phyloP scores from a whole-genome alignment of 2,113 vertebrate species.

The Craseonycteris thonglongyai region DNA sequence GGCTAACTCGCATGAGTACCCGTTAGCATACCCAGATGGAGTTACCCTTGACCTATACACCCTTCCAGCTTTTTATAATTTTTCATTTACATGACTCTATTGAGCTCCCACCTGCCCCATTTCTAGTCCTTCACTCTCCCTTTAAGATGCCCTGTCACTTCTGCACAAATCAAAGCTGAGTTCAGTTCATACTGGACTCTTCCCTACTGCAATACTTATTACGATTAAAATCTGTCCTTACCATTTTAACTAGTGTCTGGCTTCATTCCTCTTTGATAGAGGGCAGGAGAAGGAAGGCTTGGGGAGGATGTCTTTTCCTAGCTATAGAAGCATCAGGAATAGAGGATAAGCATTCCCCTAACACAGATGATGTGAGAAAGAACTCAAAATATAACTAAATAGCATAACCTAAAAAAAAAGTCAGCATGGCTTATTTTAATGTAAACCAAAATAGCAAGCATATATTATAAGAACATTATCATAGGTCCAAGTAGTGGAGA shows the following conservation, averaged over 20 bases:
- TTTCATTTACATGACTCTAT: background rate
- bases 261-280: background rate
- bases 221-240: background rate
- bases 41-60: background rate
- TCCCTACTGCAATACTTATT: background rate
- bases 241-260: background rate
- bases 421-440: background rate
- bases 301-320: background rate
- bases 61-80: background rate
- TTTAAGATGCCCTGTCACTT: background rate
- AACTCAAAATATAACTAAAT: background rate
- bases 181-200: background rate
- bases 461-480: background rate
- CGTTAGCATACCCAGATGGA: too few species aligned
- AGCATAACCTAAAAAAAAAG: background rate
- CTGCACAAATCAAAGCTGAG: background rate
- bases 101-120: background rate
- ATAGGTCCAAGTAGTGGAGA: background rate
- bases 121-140: background rate
- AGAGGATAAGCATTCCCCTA: background rate
- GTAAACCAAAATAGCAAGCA: background rate
- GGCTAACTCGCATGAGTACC: background rate
- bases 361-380: background rate
- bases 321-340: background rate
- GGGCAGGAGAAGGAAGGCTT: background rate